Evolutionary conservation across 92 coral and sea anemone genomes (phyloP), one percentile per base, ranked within the genome.

Genomic region (Metridium senile): DNA sequence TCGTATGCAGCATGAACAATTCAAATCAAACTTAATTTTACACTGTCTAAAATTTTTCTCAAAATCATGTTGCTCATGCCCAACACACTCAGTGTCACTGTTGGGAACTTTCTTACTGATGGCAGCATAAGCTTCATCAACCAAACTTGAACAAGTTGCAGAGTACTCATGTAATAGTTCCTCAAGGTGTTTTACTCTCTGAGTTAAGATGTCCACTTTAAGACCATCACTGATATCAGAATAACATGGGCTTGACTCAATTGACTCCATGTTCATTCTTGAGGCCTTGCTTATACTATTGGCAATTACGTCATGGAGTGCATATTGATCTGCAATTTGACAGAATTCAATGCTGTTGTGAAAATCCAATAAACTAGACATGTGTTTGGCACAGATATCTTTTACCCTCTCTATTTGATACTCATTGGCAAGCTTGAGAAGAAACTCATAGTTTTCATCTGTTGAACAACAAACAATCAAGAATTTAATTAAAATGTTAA

Each of bases 321-420:
- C 75, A 56, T 74, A 86, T 20, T 49, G 79, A 2, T 90, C 89
- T 30, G 94, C 91, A n/a, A 83, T 35, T 35, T 68, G 62, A 58
- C 71, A 90, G 56, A 83, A 71, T 61, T 83, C 74, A 33, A 83
- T 77, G 28, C 89, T 82, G 34, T 82, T 90, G 32, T 23, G 1
- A 23, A 1, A 18, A 46, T 75, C 74, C 20, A 54, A 6, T 4
- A 9, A 6, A 54, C 17, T 54, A 20, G 16, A 10, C 22, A 90
- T 84, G 45, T 71, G 79, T 31, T 87, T 80, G 11, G 72, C 65
- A 65, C 95, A 90, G 0, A 84, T 34, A 54, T 81, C 54, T 64
- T 83, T 90, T 0, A 90, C 83, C 65, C 78, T 75, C 18, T 70
- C 80, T 86, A 90, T 90, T 61, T 90, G 95, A 51, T 90, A 90